Evolutionary conservation across 2,113 vertebrate genomes (phyloP), one percentile per base, ranked within the genome.

Genomic region (Oenanthe melanoleuca): DNA sequence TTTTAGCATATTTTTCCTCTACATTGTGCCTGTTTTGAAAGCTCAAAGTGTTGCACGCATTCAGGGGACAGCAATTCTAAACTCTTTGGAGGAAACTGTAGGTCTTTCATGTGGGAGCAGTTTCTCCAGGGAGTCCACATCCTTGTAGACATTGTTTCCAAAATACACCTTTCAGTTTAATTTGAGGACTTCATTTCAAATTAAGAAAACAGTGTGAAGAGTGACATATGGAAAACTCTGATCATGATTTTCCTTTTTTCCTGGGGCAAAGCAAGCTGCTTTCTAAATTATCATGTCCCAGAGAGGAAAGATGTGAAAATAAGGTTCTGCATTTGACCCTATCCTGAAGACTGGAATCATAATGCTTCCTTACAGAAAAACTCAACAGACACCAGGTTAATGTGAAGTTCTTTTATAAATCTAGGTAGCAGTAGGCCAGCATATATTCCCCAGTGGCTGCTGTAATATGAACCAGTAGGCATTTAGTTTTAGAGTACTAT

Each of bases 241-340:
- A 61, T 24, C 8, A 55, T 34, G 13, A n/a, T 14, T 9, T 72
- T 63, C 16, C 15, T 59, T 78, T 77, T 80, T 61, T n/a, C 44
- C 65, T 53, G 9, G 23, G 70, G 44, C 59, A 87, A 92, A 81
- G 29, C 31, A 92, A 90, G 25, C 57, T 94, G 61, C 34, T 95
- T 94, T 86, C 80, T 87, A 67, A 94, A 90, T 94, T 82, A 38
- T 63, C 50, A 65, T 42, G 56, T 89, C 37, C 70, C 71, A 52
- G 50, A 86, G 50, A 94, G 14, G 15, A 90, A 88, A 91, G 49
- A 67, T 24, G 8, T 75, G 49, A 82, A 96, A 89, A 89, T 57
- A 52, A 70, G 22, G 37, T 82, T 88, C 50, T 88, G 28, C 14
- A 15, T 89, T 86, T 96, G 70, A 92, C 61, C 28, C n/a, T 73